These are phyloP conservation scores for Lepidurus couesii DNA, from an alignment of 1,140 invertebrate species.

Conservation along the genomic window DNA sequence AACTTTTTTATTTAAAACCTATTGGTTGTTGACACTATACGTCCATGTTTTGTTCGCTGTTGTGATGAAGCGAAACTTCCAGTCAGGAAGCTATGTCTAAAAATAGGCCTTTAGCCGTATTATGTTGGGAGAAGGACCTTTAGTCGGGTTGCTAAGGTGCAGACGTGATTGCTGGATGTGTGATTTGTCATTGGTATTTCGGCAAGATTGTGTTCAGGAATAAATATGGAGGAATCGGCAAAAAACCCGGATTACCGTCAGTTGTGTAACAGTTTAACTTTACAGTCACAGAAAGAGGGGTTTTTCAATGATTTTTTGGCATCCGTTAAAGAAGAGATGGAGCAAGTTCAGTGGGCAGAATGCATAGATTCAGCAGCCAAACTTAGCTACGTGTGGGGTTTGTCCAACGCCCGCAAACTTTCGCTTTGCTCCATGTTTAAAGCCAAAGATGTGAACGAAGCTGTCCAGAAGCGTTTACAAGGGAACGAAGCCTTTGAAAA, in stretches of 20 bases:
- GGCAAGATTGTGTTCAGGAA: background rate
- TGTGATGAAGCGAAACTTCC: background rate
- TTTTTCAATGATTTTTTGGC: slow-evolving; percentile 33
- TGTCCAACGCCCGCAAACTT: background rate
- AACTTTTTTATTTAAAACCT: background rate
- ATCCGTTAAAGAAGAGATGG: slow-evolving; percentile 25
- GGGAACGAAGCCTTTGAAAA: slow-evolving; percentile 73
- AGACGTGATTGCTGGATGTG: background rate
- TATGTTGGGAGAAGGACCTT: background rate
- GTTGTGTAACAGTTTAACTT: slow-evolving; percentile 29
- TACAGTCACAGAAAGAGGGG: slow-evolving; percentile 32
- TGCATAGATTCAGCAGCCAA: slow-evolving; percentile 19
- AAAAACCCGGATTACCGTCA: slow-evolving; percentile 16
- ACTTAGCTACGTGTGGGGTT: slow-evolving; percentile 1
- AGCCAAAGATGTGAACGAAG: slow-evolving; percentile 58
- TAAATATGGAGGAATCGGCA: background rate
- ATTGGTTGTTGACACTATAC: no score
- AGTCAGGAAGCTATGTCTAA: slow-evolving; percentile 16
- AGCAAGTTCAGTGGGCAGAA: slow-evolving; percentile 11
- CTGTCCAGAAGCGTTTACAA: slow-evolving; percentile 59
- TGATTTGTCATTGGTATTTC: background rate
- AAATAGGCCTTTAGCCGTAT: background rate
- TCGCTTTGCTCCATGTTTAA: slow-evolving; percentile 5
- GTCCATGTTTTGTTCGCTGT: background rate
- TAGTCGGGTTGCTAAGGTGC: background rate